phyloP scores from a whole-genome alignment of 2,797 vertebrate genomes.

The Gymnoscopelus braueri region DNA sequence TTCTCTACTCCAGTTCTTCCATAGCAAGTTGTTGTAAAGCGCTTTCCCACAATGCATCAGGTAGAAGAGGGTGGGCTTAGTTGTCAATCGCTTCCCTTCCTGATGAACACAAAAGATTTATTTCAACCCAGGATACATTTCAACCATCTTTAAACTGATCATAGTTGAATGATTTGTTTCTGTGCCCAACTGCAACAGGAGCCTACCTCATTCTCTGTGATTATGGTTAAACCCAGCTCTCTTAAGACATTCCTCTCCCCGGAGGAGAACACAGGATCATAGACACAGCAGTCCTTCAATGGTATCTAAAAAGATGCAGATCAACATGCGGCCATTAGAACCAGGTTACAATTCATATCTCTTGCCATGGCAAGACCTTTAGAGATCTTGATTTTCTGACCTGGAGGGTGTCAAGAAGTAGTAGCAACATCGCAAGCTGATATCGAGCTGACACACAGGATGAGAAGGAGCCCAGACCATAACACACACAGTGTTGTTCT shows the following conservation, averaged over 20 bases:
- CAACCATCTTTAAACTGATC: not conserved
- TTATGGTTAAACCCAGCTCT: slow-evolving; percentile 83
- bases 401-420: slow-evolving; percentile 86
- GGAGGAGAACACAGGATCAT: slow-evolving; percentile 87
- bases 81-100: slow-evolving; percentile 87
- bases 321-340: not conserved
- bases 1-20: slow-evolving; percentile 89
- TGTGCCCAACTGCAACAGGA: not conserved
- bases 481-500: slow-evolving; percentile 85
- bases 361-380: not conserved
- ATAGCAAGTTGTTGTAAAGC: slow-evolving; percentile 95
- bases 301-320: slow-evolving; percentile 79
- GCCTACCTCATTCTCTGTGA: slow-evolving; percentile 90
- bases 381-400: slow-evolving; percentile 65
- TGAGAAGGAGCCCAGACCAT: slow-evolving; percentile 89
- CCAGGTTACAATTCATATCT: not conserved
- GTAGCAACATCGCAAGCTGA: slow-evolving; percentile 90
- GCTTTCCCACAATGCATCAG: slow-evolving; percentile 96
- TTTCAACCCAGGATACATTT: not conserved
- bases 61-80: slow-evolving; percentile 87
- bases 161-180: not conserved
- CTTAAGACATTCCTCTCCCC: slow-evolving; percentile 78
- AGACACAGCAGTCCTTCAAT: slow-evolving; percentile 79
- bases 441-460: slow-evolving; percentile 82
- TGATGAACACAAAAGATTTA: slow-evolving; percentile 54